Evolutionary conservation across 2,888 invertebrate genomes (phyloP).

Genomic region (Cheilosia scutellata): DNA sequence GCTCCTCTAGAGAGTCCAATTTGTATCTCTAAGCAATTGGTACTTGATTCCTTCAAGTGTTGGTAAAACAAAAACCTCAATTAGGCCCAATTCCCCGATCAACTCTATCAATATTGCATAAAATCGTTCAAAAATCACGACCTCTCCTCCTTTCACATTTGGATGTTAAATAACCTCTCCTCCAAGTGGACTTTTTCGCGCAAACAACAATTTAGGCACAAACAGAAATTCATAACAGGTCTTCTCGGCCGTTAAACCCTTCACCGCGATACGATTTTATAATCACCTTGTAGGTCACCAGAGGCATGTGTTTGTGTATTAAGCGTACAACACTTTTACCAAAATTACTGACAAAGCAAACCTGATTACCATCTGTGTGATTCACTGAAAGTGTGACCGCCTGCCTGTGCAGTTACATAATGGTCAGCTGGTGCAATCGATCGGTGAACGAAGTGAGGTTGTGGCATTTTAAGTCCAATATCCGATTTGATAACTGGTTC

Average conservation of each 20-base stretch:
- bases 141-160: constrained; percentile 12
- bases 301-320: constrained; percentile 1
- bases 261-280: constrained; percentile 41
- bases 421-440: constrained; percentile 69
- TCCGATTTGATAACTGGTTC: constrained; percentile 70
- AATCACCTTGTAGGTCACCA: constrained; percentile 67
- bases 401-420: constrained; percentile 60
- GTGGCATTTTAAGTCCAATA: constrained; percentile 58
- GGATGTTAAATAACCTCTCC: constrained; percentile 18
- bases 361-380: constrained; percentile 50
- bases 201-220: background rate
- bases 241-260: constrained; percentile 60
- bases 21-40: no score
- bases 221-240: constrained; percentile 12
- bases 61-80: background rate
- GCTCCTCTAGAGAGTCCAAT: no score
- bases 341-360: constrained; percentile 32
- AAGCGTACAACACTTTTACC: constrained; percentile 52
- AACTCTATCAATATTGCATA: background rate
- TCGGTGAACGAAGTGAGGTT: constrained; percentile 11
- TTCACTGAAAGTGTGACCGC: constrained; percentile 53
- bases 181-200: background rate
- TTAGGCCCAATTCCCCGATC: background rate
- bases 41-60: background rate
- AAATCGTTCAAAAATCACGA: background rate